Base-by-base conservation (phyloP, 2,888 invertebrate species). In the Cheilosia soror region DNA sequence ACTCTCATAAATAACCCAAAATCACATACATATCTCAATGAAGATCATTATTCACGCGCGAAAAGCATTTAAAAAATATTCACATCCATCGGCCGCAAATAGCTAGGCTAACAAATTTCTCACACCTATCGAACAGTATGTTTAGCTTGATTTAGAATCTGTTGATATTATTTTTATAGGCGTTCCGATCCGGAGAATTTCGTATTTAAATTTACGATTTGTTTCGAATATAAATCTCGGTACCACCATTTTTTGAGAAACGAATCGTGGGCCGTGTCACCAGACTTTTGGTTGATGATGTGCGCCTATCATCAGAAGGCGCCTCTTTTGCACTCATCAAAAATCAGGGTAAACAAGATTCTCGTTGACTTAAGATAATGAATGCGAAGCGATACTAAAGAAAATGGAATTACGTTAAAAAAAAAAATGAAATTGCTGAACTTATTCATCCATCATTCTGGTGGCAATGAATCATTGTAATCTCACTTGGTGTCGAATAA, bases 381-480 rank as follows among this genome's bases (percentile, higher is more conserved):
- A 25, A 25, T 27, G 11, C 13, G 27, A 51, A 29, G 13, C 27
- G 25, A 25, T 51, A 20, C 7, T 4, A 7, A 15, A 15, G 15
- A 11, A 55, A 55, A 33, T 6, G 7, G 31, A 55, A 33, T 9
- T 25, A 55, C 31, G 31, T 33, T 11, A 55, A n/a, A 33, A 6
- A 55, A n/a, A 15, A 31, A 20, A 11, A 51, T 11, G 4, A 0
- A 11, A 20, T 7, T 51, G 51, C 11, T 27, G 51, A 51, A 69
- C 37, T 66, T 44, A 60, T 75, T 53, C 63, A 79, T 84, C 44
- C 65, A 73, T 84, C 83, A 75, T 47, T 58, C 31, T 29, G 49
- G 31, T 60, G n/a, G 73, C 63, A 84, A 84, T 84, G 75, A 84
- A 79, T 84, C 83, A 84, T 79, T 69, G 58, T 71, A 79, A 65